Conservation (phyloP, 2,113 vertebrate genomes). For the Vicugna pacos region DNA sequence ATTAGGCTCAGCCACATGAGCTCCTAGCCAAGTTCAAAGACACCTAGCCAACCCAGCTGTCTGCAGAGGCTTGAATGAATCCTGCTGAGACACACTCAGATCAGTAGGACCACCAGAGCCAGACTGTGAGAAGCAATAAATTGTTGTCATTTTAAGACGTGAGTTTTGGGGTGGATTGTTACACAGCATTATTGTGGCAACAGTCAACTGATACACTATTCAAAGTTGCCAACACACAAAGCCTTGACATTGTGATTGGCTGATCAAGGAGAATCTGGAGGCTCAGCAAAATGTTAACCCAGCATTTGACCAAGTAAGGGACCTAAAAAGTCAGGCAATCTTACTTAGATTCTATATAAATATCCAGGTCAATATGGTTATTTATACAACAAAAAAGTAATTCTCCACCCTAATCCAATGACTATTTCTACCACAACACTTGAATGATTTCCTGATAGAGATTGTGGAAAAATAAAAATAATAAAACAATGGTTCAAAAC, state of each 20-base stretch:
- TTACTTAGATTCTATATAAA: slow-evolving; percentile 10
- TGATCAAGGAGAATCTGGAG: neutral
- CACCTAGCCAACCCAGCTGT: neutral
- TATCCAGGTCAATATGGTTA: neutral
- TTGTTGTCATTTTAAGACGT: neutral
- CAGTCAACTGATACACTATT: neutral
- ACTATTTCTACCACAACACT: neutral
- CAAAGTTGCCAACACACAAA: neutral
- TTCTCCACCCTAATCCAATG: neutral
- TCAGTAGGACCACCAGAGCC: neutral
- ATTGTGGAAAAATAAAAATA: neutral
- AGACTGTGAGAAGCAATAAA: neutral
- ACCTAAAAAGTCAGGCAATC: neutral
- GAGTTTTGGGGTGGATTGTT: neutral
- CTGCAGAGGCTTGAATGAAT: neutral
- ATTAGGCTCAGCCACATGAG: neutral
- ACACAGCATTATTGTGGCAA: neutral
- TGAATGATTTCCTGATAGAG: slow-evolving; percentile 15
- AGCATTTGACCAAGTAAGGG: neutral
- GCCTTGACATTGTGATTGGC: neutral
- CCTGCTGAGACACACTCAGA: neutral
- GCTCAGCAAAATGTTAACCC: neutral
- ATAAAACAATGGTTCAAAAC: neutral
- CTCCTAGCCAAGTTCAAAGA: neutral
- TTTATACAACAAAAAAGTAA: slow-evolving; percentile 36